Evolutionary conservation across 2,797 vertebrate genomes (phyloP).

Genomic region (Sebastes cheni): DNA sequence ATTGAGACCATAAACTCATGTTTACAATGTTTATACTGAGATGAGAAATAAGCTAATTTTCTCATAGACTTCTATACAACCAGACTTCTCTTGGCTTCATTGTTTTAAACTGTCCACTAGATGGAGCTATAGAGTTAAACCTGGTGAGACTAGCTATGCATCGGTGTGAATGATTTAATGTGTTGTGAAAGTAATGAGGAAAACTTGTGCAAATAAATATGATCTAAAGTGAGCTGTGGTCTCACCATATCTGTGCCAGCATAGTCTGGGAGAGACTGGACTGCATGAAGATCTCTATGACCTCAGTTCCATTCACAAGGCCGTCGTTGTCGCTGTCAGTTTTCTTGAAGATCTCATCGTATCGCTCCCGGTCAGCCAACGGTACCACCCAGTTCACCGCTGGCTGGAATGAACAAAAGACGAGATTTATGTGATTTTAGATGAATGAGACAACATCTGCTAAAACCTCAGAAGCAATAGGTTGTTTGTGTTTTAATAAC

Average conservation of each 20-base stretch:
- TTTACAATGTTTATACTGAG: too few relatives aligned
- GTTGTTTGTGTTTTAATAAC: neutral
- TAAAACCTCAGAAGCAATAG: neutral
- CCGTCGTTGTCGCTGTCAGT: conserved; percentile 91
- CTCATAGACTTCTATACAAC: too few relatives aligned
- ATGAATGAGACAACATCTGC: neutral
- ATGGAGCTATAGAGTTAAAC: conserved; percentile 1
- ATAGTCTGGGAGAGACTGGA: conserved; percentile 92
- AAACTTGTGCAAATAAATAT: neutral
- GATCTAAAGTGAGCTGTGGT: neutral
- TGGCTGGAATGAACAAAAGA: conserved; percentile 52
- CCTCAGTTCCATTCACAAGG: conserved; percentile 91
- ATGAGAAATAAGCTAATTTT: too few relatives aligned
- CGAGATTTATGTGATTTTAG: neutral
- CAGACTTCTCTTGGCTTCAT: too few relatives aligned
- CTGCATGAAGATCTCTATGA: conserved; percentile 98
- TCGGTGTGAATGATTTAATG: neutral
- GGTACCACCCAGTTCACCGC: conserved; percentile 92
- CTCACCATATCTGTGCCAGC: conserved; percentile 97
- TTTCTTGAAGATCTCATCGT: conserved; percentile 93
- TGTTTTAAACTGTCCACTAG: conserved; percentile 8
- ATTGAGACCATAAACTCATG: too few relatives aligned
- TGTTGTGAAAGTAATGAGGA: neutral
- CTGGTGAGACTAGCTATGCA: neutral
- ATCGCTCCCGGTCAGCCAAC: conserved; percentile 86